A percentile compares a stretch with the other conserved stretches of the same genome.
Conservation (phyloP, 2,797 vertebrate genomes). For the Sternotherus odoratus region DNA sequence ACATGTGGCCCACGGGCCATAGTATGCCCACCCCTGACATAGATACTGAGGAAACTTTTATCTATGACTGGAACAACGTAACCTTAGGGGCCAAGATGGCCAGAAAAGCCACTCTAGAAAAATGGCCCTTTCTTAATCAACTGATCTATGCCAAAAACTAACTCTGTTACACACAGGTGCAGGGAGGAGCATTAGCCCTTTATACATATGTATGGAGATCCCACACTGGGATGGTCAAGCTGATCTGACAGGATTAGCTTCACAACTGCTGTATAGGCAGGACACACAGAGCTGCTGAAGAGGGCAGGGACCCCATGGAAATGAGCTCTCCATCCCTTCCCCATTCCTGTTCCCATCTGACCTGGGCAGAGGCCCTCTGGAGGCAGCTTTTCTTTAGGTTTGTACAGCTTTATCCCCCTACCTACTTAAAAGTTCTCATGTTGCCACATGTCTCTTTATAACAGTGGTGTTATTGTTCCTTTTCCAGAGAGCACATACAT, state of each 20-base stretch:
- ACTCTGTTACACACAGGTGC: neutral
- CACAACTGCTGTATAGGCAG: neutral
- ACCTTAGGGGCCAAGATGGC: neutral
- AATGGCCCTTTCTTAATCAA: neutral
- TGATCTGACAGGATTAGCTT: neutral
- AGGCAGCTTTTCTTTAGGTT: neutral
- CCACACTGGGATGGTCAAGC: neutral
- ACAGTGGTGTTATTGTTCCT: neutral
- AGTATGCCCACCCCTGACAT: too few species aligned
- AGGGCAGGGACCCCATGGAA: neutral
- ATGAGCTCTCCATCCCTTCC: neutral
- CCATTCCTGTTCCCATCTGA: neutral
- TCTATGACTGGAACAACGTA: neutral
- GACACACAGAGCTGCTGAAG: too few species aligned
- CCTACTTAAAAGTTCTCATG: neutral
- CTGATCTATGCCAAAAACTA: neutral
- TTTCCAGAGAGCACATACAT: neutral
- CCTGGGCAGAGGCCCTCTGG: neutral
- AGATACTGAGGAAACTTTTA: neutral
- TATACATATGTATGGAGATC: neutral
- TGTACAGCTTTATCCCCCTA: neutral
- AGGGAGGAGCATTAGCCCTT: neutral
- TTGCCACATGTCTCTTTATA: neutral
- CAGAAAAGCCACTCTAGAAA: neutral
- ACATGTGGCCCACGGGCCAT: too few species aligned